These are phyloP conservation scores for Brachionichthys hirsutus DNA, from an alignment of 2,113 vertebrate genomes.

Conservation along the genomic window DNA sequence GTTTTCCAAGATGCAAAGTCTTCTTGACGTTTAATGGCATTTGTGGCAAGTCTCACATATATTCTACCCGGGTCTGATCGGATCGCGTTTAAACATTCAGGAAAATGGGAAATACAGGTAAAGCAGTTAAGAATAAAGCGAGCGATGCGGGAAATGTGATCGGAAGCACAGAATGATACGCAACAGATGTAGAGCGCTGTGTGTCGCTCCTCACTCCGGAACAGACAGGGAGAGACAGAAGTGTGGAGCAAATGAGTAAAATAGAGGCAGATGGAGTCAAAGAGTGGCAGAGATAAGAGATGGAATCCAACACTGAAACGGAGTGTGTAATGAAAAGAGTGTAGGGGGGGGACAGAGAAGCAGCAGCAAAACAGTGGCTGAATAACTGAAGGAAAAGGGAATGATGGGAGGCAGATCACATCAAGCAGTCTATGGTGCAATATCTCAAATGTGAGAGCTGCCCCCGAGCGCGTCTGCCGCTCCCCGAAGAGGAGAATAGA, in stretches of 20 bases:
- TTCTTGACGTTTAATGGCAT: conserved; percentile 2
- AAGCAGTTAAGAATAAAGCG: conserved; percentile 34
- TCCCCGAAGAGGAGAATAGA: conserved; percentile 50
- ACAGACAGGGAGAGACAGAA: conserved; percentile 56
- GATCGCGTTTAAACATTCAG: background rate
- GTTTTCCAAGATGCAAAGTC: background rate
- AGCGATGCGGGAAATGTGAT: conserved; percentile 56
- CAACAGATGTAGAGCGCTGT: conserved; percentile 72
- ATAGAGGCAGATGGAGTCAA: conserved; percentile 49
- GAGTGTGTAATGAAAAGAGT: conserved; percentile 24
- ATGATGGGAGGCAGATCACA: conserved; percentile 35
- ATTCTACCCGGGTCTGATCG: background rate
- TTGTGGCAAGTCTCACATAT: conserved; percentile 2
- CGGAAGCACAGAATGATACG: conserved; percentile 57
- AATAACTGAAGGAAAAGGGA: conserved; percentile 29
- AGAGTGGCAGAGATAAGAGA: conserved; percentile 50
- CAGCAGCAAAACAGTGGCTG: conserved; percentile 13
- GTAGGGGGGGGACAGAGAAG: conserved; percentile 15
- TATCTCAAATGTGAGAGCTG: conserved; percentile 45
- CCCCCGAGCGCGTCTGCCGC: conserved; percentile 51
- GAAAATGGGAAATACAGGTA: conserved; percentile 10
- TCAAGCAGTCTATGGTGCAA: conserved; percentile 32
- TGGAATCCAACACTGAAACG: conserved; percentile 34
- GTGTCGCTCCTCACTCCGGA: conserved; percentile 56
- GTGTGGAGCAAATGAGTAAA: conserved; percentile 33